Conservation (phyloP, 2,888 invertebrate genomes). For the Calliopum simillimum region DNA sequence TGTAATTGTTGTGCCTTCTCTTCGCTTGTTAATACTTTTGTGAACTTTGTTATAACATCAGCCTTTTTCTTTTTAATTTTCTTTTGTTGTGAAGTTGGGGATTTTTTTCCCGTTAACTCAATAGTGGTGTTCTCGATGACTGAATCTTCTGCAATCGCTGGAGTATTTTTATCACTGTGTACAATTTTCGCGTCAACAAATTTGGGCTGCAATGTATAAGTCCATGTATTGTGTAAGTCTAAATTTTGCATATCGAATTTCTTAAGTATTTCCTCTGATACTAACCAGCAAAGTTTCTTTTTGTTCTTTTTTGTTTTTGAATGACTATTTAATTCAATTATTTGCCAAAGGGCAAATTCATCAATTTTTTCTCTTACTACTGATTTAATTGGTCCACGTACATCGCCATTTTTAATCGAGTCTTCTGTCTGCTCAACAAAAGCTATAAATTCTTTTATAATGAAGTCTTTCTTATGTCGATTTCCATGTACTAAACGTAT, state of each 20-base stretch:
- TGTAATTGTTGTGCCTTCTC: slow-evolving; percentile 51
- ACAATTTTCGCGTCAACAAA: slow-evolving; percentile 34
- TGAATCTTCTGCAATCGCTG: background rate
- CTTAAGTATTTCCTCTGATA: slow-evolving; percentile 70
- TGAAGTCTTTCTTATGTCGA: slow-evolving; percentile 69
- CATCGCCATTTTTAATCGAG: slow-evolving; percentile 50
- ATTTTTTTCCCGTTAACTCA: background rate
- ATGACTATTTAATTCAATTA: slow-evolving; percentile 67
- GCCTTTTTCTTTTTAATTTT: slow-evolving; percentile 9
- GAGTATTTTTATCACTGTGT: background rate
- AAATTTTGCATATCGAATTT: slow-evolving; percentile 70
- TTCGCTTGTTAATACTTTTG: slow-evolving; percentile 58
- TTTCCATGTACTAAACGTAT: slow-evolving; percentile 78
- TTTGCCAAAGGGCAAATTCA: slow-evolving; percentile 73
- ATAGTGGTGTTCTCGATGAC: background rate
- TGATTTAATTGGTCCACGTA: slow-evolving; percentile 65
- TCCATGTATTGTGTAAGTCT: slow-evolving; percentile 71
- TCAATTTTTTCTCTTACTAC: slow-evolving; percentile 70
- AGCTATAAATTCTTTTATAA: slow-evolving; percentile 74
- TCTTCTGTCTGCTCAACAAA: slow-evolving; percentile 68
- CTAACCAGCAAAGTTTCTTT: slow-evolving; percentile 76
- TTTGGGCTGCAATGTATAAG: slow-evolving; percentile 66
- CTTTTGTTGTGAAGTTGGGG: slow-evolving; percentile 1
- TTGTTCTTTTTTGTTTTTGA: slow-evolving; percentile 57
- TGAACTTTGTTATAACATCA: slow-evolving; percentile 58